Evolutionary conservation across 1,140 invertebrate species (phyloP), one percentile per base, ranked within the genome.

Genomic region (Branchinecta lindahli): DNA sequence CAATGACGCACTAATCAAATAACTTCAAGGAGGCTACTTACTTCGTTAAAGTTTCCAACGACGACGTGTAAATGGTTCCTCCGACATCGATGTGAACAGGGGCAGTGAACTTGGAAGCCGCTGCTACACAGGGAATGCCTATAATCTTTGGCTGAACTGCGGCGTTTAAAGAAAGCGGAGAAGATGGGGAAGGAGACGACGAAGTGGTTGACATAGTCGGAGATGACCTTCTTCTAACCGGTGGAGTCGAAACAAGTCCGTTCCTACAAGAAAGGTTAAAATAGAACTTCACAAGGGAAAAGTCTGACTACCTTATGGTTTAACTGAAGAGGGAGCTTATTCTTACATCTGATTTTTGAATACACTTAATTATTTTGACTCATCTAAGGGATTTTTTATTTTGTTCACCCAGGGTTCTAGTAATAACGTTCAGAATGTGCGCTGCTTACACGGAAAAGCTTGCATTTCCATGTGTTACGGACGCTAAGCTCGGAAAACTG

Each of bases 21-120:
- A 12, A n/a, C 66, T 44, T 44, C 33, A 67, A n/a, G 66, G 66
- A 70, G 44, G 45, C 45, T 69, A 78, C 87, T 88, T 83, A 96
- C 92, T 92, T 92, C 72, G 94, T 97, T 2, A 98, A 84, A 3
- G 94, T 97, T 80, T 96, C 92, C 76, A 98, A 80, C 0, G 93
- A 95, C 0, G 92, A 95, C 0, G 94, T 98, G 80, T 96, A 98
- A 73, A 96, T 96, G 45, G 90, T 92, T 0, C 94, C 94, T 8
- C 94, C 94, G 15, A 98, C 94, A 77, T 98, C 94, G 74, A 98
- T 96, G 78, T 97, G 94, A 0, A 98, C 94, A 0, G 94, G 94
- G 0, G 94, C 94, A 15, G 92, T 94, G 78, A 91, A 94, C 52
- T 90, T 85, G 20, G 91, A 91, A 3, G 93, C 91, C 0, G 89